Evolutionary conservation across 2,113 vertebrate genomes (phyloP).

Genomic region (Pardalotus punctatus): DNA sequence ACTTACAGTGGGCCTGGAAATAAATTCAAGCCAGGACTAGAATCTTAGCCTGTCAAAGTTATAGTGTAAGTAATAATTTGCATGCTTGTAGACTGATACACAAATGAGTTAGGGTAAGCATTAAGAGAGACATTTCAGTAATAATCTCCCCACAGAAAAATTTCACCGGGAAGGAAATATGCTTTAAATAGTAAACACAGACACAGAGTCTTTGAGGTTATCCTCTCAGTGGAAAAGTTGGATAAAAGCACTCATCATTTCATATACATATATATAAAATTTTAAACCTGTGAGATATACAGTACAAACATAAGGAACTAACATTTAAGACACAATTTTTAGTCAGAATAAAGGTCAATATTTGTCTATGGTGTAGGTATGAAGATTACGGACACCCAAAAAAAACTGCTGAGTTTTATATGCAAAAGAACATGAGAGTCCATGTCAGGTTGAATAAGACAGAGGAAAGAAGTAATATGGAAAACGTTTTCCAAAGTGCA

Average conservation of each 20-base stretch:
- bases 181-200: not conserved
- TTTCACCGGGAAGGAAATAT: not conserved
- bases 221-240: not conserved
- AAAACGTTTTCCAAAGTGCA: not conserved
- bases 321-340: not conserved
- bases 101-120: not conserved
- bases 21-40: not conserved
- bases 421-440: not conserved
- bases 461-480: not conserved
- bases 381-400: not conserved
- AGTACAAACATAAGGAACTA: not conserved
- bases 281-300: not conserved
- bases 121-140: not conserved
- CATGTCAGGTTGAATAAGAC: not conserved
- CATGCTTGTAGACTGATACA: not conserved
- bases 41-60: not conserved
- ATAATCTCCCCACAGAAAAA: not conserved
- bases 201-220: not conserved
- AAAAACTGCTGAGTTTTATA: not conserved
- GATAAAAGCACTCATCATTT: not conserved
- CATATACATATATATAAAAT: not conserved
- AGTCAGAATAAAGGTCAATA: not conserved
- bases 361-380: not conserved
- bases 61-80: not conserved
- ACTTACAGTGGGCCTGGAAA: not conserved